These are phyloP conservation scores for Trogon surrucura DNA, from an alignment of 2,113 vertebrate genomes.

Conservation along the genomic window DNA sequence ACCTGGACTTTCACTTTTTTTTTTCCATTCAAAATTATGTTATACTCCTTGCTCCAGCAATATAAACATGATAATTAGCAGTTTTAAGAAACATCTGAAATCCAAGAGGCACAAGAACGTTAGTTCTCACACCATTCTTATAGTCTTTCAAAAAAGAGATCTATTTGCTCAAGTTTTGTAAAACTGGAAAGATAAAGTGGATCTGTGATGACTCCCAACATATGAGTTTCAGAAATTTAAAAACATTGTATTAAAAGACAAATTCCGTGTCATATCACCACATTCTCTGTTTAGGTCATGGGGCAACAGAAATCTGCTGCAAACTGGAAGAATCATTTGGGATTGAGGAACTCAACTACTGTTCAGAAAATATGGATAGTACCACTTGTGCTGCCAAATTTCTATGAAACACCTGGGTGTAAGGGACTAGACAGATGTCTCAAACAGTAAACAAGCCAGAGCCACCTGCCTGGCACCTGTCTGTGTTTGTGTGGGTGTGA, in stretches of 20 bases:
- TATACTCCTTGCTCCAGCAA: neutral
- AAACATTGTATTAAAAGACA: neutral
- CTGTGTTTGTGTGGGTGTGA: too few species aligned
- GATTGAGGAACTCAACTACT: neutral
- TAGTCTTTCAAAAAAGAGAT: neutral
- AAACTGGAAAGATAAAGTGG: neutral
- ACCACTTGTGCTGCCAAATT: neutral
- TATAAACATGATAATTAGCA: neutral
- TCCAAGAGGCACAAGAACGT: neutral
- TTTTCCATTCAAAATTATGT: neutral
- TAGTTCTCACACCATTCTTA: neutral
- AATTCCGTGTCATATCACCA: neutral
- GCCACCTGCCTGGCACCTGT: too few species aligned
- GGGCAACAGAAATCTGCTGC: neutral
- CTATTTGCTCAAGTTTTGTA: neutral
- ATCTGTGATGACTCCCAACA: accelerated
- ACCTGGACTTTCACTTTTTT: neutral
- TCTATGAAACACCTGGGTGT: neutral
- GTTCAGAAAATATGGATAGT: neutral
- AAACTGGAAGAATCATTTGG: neutral
- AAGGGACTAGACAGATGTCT: too few species aligned
- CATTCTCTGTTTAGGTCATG: neutral
- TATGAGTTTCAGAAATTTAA: neutral
- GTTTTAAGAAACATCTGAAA: neutral
- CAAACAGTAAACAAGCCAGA: too few species aligned